Evolutionary conservation across 2,797 vertebrate genomes (phyloP).

Genomic region (Pseudocheirus occidentalis): DNA sequence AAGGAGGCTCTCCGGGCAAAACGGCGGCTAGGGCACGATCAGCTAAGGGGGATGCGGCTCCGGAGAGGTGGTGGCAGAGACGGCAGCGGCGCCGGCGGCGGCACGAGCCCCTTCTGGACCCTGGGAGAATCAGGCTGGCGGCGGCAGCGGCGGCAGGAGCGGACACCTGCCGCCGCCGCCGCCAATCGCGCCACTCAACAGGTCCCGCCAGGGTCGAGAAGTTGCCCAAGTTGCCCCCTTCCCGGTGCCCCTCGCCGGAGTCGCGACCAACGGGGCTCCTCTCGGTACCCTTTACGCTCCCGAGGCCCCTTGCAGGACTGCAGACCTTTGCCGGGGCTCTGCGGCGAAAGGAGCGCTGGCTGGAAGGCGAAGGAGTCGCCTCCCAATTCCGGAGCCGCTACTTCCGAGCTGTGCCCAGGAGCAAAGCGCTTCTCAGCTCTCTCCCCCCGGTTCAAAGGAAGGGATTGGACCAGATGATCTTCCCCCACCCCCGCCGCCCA

Average conservation of each 20-base stretch:
- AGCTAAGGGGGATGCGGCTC: not conserved
- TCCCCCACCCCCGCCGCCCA: constrained; percentile 51
- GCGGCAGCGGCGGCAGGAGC: not conserved
- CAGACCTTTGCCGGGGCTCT: not conserved
- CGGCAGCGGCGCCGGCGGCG: not conserved
- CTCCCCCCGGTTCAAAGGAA: not conserved
- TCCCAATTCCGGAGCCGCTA: not conserved
- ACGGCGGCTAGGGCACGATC: not conserved
- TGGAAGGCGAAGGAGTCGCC: not conserved
- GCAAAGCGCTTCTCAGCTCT: not conserved
- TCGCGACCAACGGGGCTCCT: not conserved
- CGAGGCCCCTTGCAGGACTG: not conserved
- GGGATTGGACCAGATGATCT: not conserved
- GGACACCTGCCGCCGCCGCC: not conserved
- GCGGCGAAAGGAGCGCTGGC: not conserved
- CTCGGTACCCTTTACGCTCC: not conserved
- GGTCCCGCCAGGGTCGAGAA: not conserved
- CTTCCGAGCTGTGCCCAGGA: not conserved
- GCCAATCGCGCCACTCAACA: not conserved
- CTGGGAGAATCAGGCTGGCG: not conserved
- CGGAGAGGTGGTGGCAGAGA: not conserved
- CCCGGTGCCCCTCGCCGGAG: not conserved
- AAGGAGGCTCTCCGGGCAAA: not conserved
- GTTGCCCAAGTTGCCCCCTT: not conserved
- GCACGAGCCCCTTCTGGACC: not conserved